Conservation (phyloP, 2,113 vertebrate species). For the Rhynchopsitta pachyrhyncha region DNA sequence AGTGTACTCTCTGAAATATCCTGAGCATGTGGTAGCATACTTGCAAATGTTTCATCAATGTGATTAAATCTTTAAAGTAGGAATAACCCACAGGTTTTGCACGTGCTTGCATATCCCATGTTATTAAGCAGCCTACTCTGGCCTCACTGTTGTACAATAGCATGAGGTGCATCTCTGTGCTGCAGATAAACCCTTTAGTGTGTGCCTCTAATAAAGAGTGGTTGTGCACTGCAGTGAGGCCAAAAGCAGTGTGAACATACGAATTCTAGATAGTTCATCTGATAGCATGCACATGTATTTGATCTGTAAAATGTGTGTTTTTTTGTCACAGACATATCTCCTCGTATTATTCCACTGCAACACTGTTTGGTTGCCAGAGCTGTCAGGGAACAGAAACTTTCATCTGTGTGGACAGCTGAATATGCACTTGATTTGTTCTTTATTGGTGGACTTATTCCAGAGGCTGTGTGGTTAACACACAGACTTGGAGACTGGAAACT, state of each 20-base stretch:
- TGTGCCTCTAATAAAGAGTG: background rate
- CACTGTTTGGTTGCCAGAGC: conserved; percentile 75
- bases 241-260: background rate
- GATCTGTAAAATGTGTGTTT: background rate
- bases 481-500: conserved; percentile 94
- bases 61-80: background rate
- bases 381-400: conserved; percentile 85
- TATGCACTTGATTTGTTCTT: conserved; percentile 90
- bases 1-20: background rate
- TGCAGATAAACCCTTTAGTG: background rate
- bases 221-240: background rate
- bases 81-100: background rate
- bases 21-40: background rate
- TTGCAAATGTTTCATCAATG: background rate
- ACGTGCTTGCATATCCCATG: background rate
- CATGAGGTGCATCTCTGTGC: background rate
- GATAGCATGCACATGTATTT: background rate
- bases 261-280: background rate
- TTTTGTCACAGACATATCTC: conserved; percentile 65
- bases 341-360: conserved; percentile 80
- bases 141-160: accelerated
- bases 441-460: conserved; percentile 87
- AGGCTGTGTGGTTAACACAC: conserved; percentile 87
- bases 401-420: conserved; percentile 88
- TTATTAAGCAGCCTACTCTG: background rate